Evolutionary conservation across 2,888 invertebrate genomes (phyloP).

Genomic region (Liopterus haemorrhoidalis): DNA sequence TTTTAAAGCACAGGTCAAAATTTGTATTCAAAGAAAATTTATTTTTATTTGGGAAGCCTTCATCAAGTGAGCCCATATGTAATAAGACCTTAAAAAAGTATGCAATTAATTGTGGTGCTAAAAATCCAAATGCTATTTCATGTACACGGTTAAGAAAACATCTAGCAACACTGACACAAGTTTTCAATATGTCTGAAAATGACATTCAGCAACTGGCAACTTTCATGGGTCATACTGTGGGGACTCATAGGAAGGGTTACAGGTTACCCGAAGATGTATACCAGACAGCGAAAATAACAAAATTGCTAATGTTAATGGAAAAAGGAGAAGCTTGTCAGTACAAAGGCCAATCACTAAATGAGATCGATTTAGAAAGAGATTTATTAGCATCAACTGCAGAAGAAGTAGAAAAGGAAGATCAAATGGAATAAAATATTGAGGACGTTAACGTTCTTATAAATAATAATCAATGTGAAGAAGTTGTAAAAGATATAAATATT

Average conservation of each 20-base stretch:
- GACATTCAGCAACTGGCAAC: constrained; percentile 32
- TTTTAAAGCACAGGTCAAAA: no score
- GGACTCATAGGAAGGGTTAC: constrained; percentile 30
- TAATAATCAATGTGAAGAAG: no score
- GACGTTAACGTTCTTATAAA: no score
- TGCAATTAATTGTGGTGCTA: constrained; percentile 24
- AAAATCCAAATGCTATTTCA: constrained; percentile 26
- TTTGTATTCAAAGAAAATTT: constrained; percentile 29
- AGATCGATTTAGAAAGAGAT: no score
- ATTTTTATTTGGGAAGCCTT: constrained; percentile 29
- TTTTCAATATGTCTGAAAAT: constrained; percentile 27
- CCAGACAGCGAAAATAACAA: constrained; percentile 27
- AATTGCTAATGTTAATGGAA: constrained; percentile 27
- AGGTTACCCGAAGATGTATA: constrained; percentile 28
- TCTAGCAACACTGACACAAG: constrained; percentile 26
- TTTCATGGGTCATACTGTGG: constrained; percentile 33
- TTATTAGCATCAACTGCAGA: no score
- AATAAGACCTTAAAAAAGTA: constrained; percentile 28
- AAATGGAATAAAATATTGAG: no score
- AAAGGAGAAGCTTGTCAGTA: constrained; percentile 23
- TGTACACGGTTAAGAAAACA: constrained; percentile 32
- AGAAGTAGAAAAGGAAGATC: no score
- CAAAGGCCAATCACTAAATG: constrained; percentile 26
- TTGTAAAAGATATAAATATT: no score
- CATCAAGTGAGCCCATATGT: constrained; percentile 28